These are phyloP conservation scores for Cetoscarus ocellatus DNA, from an alignment of 2,797 vertebrate species.

Conservation along the genomic window DNA sequence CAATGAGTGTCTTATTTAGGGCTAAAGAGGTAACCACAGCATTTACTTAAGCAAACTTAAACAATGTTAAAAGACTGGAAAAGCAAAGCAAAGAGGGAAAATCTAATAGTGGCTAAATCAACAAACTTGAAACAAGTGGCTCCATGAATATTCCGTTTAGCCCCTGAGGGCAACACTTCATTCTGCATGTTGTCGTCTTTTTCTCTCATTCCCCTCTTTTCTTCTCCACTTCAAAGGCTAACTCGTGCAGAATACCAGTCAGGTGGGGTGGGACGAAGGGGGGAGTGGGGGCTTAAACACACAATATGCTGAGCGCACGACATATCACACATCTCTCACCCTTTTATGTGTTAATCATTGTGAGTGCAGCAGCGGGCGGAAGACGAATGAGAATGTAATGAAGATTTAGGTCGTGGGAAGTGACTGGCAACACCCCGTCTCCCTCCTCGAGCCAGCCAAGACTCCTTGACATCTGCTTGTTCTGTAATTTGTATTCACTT, in stretches of 20 bases:
- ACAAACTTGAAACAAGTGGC: slow-evolving; percentile 79
- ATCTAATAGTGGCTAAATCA: slow-evolving; percentile 82
- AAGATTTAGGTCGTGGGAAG: slow-evolving; percentile 74
- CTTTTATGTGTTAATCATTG: slow-evolving; percentile 80
- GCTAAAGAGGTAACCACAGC: slow-evolving; percentile 64
- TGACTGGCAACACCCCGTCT: slow-evolving; percentile 41
- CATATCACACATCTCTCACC: slow-evolving; percentile 60
- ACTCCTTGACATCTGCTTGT: slow-evolving; percentile 58
- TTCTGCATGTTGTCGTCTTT: slow-evolving; percentile 50
- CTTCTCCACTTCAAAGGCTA: slow-evolving; percentile 75
- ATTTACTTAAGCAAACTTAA: slow-evolving; percentile 73
- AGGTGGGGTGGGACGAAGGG: slow-evolving; percentile 48
- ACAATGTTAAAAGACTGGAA: slow-evolving; percentile 52
- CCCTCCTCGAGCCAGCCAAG: slow-evolving; percentile 5
- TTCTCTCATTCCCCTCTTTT: slow-evolving; percentile 30
- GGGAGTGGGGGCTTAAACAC: slow-evolving; percentile 27
- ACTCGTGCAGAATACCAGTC: slow-evolving; percentile 63
- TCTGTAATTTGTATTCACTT: slow-evolving; percentile 46
- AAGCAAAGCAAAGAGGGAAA: slow-evolving; percentile 62
- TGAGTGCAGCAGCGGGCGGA: slow-evolving; percentile 41
- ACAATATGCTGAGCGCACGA: slow-evolving; percentile 56
- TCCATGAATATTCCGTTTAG: slow-evolving; percentile 74
- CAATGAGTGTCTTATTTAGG: slow-evolving; percentile 31
- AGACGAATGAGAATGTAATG: slow-evolving; percentile 61
- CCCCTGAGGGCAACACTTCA: slow-evolving; percentile 63